Percentiles rank a stretch among this genome's conserved stretches.
phyloP scores from a whole-genome alignment of 2,113 vertebrate genomes.

The Eretmochelys imbricata region DNA sequence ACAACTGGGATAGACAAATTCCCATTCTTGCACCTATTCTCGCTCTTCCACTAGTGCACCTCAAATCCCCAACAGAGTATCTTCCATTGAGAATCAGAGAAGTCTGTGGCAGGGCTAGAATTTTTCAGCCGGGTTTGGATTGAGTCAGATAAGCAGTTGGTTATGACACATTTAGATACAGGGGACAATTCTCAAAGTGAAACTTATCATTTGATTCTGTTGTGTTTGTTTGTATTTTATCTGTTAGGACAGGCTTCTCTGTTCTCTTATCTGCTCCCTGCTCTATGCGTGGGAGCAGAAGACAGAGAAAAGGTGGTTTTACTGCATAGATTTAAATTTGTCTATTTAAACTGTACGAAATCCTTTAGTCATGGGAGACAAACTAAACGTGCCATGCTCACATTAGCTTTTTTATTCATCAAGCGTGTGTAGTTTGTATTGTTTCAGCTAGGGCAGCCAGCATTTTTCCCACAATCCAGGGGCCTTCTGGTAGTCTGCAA shows the following conservation, averaged over 20 bases:
- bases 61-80: not conserved
- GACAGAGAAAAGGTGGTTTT: not conserved
- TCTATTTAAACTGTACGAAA: not conserved
- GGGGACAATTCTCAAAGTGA: not conserved
- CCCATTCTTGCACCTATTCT: not conserved
- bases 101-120: not conserved
- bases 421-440: not conserved
- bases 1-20: not conserved
- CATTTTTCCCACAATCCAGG: not conserved
- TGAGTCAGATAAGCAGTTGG: not conserved
- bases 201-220: not conserved
- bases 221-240: not conserved
- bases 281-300: not conserved
- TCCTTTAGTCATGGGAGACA: not conserved
- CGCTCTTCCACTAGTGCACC: not conserved
- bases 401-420: not conserved
- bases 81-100: not conserved
- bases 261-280: not conserved
- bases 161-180: not conserved
- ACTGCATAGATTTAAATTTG: not conserved
- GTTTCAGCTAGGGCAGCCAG: constrained; percentile 1
- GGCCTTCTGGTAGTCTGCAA: not conserved
- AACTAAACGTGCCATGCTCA: not conserved
- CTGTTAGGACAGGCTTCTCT: not conserved
- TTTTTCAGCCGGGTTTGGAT: fast-evolving